Conservation (phyloP, 2,888 invertebrate species). For the Callinectes sapidus region DNA sequence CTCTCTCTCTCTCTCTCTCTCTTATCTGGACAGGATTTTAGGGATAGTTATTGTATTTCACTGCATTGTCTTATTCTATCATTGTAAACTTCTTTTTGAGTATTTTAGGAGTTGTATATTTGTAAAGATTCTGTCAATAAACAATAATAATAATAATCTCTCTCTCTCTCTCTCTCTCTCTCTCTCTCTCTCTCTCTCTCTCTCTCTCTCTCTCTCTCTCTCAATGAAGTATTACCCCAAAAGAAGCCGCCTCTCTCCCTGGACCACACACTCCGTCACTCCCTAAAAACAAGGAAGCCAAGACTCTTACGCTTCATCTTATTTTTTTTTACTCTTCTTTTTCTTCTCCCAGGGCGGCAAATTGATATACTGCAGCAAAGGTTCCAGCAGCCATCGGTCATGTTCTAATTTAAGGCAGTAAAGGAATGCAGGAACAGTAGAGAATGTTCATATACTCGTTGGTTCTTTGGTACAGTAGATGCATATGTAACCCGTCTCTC, state of each 20-base stretch:
- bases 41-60: too few species aligned
- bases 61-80: too few species aligned
- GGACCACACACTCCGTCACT: constrained; percentile 16
- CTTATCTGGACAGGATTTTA: too few species aligned
- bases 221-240: background rate
- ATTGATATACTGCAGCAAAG: background rate
- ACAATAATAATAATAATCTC: too few species aligned
- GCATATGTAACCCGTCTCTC: too few species aligned
- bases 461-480: background rate
- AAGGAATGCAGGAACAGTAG: background rate
- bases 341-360: background rate
- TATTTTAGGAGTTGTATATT: too few species aligned
- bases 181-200: constrained; percentile 25
- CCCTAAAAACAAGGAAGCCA: background rate
- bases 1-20: constrained; percentile 20
- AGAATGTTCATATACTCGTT: background rate
- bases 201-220: constrained; percentile 21
- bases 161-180: constrained; percentile 25
- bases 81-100: too few species aligned
- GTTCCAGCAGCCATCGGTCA: background rate
- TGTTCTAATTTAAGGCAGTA: background rate
- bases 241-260: background rate
- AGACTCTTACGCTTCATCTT: background rate
- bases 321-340: background rate
- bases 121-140: too few species aligned